Percentiles rank a stretch among this genome's conserved stretches.
These are phyloP conservation scores for Melipona bicolor DNA, from an alignment of 2,888 invertebrate genomes.

Conservation along the genomic window DNA sequence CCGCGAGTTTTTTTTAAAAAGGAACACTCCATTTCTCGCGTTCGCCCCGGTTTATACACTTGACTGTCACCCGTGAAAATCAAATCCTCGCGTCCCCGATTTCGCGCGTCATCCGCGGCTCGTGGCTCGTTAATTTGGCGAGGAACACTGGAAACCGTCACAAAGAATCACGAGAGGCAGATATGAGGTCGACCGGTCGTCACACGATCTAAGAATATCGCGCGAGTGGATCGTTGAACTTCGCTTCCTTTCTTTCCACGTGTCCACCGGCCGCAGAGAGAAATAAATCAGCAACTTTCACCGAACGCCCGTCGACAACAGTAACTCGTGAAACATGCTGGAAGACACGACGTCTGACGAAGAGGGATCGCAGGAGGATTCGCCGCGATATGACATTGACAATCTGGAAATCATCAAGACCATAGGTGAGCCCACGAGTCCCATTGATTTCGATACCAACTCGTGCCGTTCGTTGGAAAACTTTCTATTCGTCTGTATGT, in stretches of 20 bases:
- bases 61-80: constrained; percentile 16
- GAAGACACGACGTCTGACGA: constrained; percentile 77
- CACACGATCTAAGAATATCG: constrained; percentile 72
- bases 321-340: constrained; percentile 63
- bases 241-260: constrained; percentile 72
- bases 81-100: background rate
- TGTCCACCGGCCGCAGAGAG: constrained; percentile 57
- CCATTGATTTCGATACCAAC: constrained; percentile 13
- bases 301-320: constrained; percentile 41
- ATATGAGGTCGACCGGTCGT: constrained; percentile 57
- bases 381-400: constrained; percentile 87
- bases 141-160: background rate
- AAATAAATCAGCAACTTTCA: constrained; percentile 72
- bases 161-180: constrained; percentile 36
- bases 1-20: background rate
- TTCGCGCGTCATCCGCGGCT: background rate
- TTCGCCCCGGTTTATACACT: background rate
- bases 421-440: constrained; percentile 88
- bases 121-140: background rate
- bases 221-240: constrained; percentile 76
- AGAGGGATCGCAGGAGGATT: constrained; percentile 80
- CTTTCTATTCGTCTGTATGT: constrained; percentile 20
- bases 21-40: background rate
- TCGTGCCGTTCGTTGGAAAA: background rate
- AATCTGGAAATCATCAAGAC: constrained; percentile 95